phyloP scores from a whole-genome alignment of 2,113 vertebrate species.

The Myrmecobius fasciatus region DNA sequence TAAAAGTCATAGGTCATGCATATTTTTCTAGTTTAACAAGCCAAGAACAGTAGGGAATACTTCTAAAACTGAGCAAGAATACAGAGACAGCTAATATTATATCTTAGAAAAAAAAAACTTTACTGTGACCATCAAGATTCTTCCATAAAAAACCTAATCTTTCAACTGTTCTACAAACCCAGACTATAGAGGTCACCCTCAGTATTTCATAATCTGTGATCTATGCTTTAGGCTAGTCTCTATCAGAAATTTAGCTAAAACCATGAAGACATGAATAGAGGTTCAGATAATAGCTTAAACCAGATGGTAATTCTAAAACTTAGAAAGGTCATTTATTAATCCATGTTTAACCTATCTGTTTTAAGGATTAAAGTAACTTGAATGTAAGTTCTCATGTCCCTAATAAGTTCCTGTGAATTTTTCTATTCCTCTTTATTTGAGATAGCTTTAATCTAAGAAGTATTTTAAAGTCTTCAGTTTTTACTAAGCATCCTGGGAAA shows the following conservation, averaged over 20 bases:
- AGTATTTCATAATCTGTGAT: not conserved
- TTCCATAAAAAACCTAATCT: not conserved
- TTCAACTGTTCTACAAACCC: slow-evolving; percentile 8
- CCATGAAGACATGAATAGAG: not conserved
- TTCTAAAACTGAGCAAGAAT: slow-evolving; percentile 17
- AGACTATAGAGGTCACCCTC: slow-evolving; percentile 12
- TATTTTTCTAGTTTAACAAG: not conserved
- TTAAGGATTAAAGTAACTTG: slow-evolving; percentile 63
- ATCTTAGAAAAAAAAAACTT: slow-evolving; percentile 44
- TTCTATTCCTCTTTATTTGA: slow-evolving; percentile 56
- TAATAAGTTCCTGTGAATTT: slow-evolving; percentile 49
- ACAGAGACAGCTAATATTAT: not conserved
- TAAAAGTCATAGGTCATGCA: not conserved
- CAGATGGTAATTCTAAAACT: slow-evolving; percentile 43
- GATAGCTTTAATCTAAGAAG: slow-evolving; percentile 63
- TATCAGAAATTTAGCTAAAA: slow-evolving; percentile 36
- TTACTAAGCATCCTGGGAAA: slow-evolving; percentile 39
- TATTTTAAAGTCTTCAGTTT: slow-evolving; percentile 46
- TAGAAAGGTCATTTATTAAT: slow-evolving; percentile 41
- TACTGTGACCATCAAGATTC: not conserved
- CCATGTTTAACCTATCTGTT: slow-evolving; percentile 23
- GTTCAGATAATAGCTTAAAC: slow-evolving; percentile 34
- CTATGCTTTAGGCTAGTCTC: slow-evolving; percentile 45
- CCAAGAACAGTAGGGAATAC: slow-evolving; percentile 8
- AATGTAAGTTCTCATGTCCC: slow-evolving; percentile 49